Percentiles rank a stretch among this genome's conserved stretches.
Evolutionary conservation across 2,888 invertebrate species (phyloP).

Genomic region (Vesta saturnalis): DNA sequence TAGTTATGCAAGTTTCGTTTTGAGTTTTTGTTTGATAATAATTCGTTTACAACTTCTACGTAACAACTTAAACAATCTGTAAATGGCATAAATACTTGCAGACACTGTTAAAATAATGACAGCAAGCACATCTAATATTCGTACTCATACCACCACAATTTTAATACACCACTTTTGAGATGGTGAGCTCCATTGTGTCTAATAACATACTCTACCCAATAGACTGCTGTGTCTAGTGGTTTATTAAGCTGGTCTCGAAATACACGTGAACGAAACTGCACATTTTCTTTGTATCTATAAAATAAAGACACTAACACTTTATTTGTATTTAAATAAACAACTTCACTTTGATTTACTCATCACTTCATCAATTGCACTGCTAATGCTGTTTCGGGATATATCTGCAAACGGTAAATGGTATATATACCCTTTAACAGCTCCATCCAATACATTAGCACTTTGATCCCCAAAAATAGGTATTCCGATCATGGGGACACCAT

Average conservation of each 20-base stretch:
- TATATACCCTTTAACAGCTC: conserved; percentile 59
- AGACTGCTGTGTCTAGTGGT: conserved; percentile 28
- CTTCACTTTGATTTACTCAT: conserved; percentile 54
- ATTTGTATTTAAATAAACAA: not conserved
- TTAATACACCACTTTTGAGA: conserved; percentile 18
- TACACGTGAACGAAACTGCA: conserved; percentile 23
- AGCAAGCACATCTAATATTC: conserved; percentile 31
- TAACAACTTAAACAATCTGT: not conserved
- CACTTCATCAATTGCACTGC: conserved; percentile 58
- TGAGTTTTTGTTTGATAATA: no score
- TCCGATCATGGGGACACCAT: conserved; percentile 62
- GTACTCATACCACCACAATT: conserved; percentile 38
- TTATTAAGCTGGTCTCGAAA: conserved; percentile 24
- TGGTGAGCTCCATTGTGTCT: no score
- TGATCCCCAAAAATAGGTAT: conserved; percentile 65
- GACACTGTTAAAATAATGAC: not conserved
- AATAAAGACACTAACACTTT: not conserved
- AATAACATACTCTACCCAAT: conserved; percentile 33
- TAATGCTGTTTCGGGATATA: conserved; percentile 59
- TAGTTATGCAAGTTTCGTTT: no score
- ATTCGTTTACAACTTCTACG: no score
- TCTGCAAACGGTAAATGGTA: conserved; percentile 57
- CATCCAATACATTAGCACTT: conserved; percentile 61
- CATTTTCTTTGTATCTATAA: conserved; percentile 10
- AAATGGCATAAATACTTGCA: not conserved